A percentile compares a stretch with the other conserved stretches of the same genome.
phyloP scores from a whole-genome alignment of 2,113 vertebrate genomes.

The Triplophysa siluroides region DNA sequence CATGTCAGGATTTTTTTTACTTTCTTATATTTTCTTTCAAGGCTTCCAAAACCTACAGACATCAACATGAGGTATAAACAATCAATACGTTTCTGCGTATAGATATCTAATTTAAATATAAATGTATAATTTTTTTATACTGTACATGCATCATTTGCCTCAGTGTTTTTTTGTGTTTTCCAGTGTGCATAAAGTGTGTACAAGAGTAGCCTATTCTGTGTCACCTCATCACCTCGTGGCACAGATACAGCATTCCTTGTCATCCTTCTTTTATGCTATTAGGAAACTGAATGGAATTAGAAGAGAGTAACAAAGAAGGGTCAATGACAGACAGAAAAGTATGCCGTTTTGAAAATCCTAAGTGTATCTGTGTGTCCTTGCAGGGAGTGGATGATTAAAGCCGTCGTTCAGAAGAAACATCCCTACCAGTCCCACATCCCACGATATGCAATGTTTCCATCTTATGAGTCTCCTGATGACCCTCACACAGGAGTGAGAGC shows the following conservation, averaged over 20 bases:
- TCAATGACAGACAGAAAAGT: slow-evolving; percentile 9
- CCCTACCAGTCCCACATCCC: slow-evolving; percentile 79
- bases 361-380: slow-evolving; percentile 17
- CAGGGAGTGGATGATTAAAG: slow-evolving; percentile 69
- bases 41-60: slow-evolving; percentile 76
- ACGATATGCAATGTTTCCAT: slow-evolving; percentile 73
- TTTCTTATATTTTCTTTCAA: slow-evolving; percentile 59
- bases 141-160: neutral
- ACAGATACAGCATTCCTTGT: neutral
- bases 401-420: slow-evolving; percentile 67
- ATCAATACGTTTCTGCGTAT: neutral
- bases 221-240: neutral
- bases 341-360: neutral
- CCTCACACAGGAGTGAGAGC: slow-evolving; percentile 58
- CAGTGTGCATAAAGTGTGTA: neutral
- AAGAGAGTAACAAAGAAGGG: neutral
- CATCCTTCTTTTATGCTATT: neutral
- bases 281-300: neutral
- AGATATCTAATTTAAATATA: no score
- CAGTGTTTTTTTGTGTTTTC: neutral
- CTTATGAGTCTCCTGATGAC: slow-evolving; percentile 67
- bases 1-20: neutral
- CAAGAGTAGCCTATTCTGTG: no score
- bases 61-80: slow-evolving; percentile 68
- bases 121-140: neutral